Conservation (phyloP, 2,888 invertebrate genomes). For the Gandaritis pyraliata region DNA sequence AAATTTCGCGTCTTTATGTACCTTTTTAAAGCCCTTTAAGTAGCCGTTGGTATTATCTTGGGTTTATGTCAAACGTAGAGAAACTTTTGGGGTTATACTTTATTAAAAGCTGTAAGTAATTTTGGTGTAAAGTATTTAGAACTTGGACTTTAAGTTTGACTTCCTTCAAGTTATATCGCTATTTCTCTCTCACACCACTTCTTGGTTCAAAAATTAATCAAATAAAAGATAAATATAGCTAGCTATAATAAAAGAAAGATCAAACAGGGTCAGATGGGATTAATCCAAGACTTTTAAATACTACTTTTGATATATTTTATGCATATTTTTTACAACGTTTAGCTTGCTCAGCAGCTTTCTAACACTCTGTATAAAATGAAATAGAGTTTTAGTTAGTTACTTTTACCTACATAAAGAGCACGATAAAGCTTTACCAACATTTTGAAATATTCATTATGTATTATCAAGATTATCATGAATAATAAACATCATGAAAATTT, state of each 20-base stretch:
- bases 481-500: constrained; percentile 1
- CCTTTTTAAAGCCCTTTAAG: constrained; percentile 31
- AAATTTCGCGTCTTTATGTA: constrained; percentile 34
- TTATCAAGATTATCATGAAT: neutral
- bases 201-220: neutral
- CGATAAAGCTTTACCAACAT: neutral
- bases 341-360: no score
- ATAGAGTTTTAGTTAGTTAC: no score
- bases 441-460: neutral
- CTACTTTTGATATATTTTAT: no score
- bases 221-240: no score
- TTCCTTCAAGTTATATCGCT: constrained; percentile 3
- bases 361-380: no score
- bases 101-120: constrained; percentile 26
- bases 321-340: no score
- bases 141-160: constrained; percentile 16
- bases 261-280: no score
- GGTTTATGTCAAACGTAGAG: constrained; percentile 29
- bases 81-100: constrained; percentile 25
- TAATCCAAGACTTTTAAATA: no score
- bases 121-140: constrained; percentile 11
- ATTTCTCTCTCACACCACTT: neutral
- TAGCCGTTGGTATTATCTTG: constrained; percentile 35
- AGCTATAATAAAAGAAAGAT: no score
- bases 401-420: neutral